phyloP scores from a whole-genome alignment of 2,888 invertebrate species.

The Microdon myrmicae region DNA sequence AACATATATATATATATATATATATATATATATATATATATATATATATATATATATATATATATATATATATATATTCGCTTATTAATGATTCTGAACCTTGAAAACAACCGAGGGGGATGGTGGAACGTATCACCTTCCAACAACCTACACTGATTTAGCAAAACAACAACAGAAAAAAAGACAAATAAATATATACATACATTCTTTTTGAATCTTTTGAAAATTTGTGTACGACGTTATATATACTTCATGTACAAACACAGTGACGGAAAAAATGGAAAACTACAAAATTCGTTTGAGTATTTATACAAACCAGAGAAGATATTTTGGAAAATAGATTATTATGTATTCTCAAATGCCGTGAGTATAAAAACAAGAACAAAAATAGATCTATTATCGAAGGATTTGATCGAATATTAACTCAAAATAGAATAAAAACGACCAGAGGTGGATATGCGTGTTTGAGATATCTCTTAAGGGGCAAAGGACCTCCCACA shows the following conservation, averaged over 20 bases:
- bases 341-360: constrained; percentile 19
- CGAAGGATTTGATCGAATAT: constrained; percentile 41
- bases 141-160: constrained; percentile 51
- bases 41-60: too few species aligned
- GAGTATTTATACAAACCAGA: constrained; percentile 4
- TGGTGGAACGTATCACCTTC: constrained; percentile 51
- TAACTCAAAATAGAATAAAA: constrained; percentile 40
- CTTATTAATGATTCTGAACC: constrained; percentile 44
- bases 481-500: too few species aligned
- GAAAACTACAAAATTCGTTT: constrained; percentile 19
- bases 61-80: too few species aligned
- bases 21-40: not conserved
- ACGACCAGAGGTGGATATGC: too few species aligned
- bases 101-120: constrained; percentile 26
- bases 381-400: constrained; percentile 36
- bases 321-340: constrained; percentile 47
- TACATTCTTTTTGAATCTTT: constrained; percentile 4
- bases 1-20: too few species aligned
- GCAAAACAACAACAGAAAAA: constrained; percentile 39
- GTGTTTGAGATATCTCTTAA: too few species aligned
- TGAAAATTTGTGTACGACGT: not conserved
- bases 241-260: constrained; percentile 24
- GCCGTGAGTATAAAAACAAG: constrained; percentile 11
- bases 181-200: constrained; percentile 2
- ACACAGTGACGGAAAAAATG: too few species aligned